These are phyloP conservation scores for Solenodon paradoxus DNA, from an alignment of 2,113 vertebrate species.

Conservation along the genomic window DNA sequence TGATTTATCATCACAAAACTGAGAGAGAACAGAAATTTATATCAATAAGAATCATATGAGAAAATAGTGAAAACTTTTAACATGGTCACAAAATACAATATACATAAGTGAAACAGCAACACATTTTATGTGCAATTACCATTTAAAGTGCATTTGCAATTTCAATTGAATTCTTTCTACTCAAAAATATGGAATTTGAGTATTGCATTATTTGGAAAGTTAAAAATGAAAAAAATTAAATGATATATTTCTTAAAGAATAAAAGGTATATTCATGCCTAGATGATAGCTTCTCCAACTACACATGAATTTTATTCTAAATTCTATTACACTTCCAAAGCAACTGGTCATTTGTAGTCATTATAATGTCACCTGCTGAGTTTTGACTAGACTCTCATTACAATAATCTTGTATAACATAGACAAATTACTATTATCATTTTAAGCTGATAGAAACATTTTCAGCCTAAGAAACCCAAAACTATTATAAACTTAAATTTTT, in stretches of 20 bases:
- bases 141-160: not conserved
- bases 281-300: not conserved
- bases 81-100: not conserved
- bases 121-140: not conserved
- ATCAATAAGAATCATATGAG: conserved; percentile 9
- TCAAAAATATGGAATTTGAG: conserved; percentile 39
- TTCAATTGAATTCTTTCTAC: not conserved
- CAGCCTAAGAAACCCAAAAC: conserved; percentile 51
- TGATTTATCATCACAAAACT: conserved; percentile 37
- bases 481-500: conserved; percentile 61
- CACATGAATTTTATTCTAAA: not conserved
- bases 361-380: conserved; percentile 24
- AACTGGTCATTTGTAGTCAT: not conserved
- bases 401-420: conserved; percentile 34
- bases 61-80: conserved; percentile 20
- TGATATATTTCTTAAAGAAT: not conserved
- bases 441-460: conserved; percentile 27
- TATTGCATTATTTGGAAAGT: not conserved
- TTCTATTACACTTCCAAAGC: conserved; percentile 19
- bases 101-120: not conserved
- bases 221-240: conserved; percentile 32
- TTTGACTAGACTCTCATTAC: conserved; percentile 35
- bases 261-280: not conserved
- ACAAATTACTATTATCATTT: conserved; percentile 21
- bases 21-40: conserved; percentile 15